These are phyloP conservation scores for Leuctra nigra DNA, from an alignment of 2,888 invertebrate genomes.

Conservation along the genomic window DNA sequence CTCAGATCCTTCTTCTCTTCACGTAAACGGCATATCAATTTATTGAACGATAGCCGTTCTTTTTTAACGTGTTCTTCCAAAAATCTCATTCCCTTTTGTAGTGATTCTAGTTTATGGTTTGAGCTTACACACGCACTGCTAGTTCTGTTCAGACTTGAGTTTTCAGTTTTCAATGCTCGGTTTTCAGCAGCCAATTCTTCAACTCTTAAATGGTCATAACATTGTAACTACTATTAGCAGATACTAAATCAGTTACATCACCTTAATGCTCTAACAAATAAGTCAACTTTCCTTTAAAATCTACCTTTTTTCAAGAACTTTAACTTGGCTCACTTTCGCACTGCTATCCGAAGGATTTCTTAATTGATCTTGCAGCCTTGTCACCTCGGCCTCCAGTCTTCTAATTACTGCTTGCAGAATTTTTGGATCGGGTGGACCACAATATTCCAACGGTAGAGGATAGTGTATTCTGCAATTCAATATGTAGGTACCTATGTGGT, in stretches of 20 bases:
- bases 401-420: conserved; percentile 46
- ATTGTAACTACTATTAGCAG: no score
- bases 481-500: no score
- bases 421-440: conserved; percentile 46
- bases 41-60: conserved; percentile 41
- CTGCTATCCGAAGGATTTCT: not conserved
- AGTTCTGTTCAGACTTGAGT: conserved; percentile 32
- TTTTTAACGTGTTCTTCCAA: conserved; percentile 41
- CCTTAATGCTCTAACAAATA: no score
- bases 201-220: no score
- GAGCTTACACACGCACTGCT: conserved; percentile 32
- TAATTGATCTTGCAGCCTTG: conserved; percentile 35
- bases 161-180: conserved; percentile 34
- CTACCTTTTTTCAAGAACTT: conserved; percentile 15
- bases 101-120: conserved; percentile 30
- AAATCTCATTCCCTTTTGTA: conserved; percentile 39
- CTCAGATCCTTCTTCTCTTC: conserved; percentile 36
- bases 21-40: conserved; percentile 40
- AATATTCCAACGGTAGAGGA: conserved; percentile 48
- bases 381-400: conserved; percentile 43
- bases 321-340: no score
- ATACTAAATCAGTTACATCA: no score
- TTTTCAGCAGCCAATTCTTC: conserved; percentile 38
- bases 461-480: conserved; percentile 44
- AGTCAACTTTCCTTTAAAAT: no score